Base-by-base conservation (phyloP, 2,113 vertebrate species). In the Sceloporus undulatus region DNA sequence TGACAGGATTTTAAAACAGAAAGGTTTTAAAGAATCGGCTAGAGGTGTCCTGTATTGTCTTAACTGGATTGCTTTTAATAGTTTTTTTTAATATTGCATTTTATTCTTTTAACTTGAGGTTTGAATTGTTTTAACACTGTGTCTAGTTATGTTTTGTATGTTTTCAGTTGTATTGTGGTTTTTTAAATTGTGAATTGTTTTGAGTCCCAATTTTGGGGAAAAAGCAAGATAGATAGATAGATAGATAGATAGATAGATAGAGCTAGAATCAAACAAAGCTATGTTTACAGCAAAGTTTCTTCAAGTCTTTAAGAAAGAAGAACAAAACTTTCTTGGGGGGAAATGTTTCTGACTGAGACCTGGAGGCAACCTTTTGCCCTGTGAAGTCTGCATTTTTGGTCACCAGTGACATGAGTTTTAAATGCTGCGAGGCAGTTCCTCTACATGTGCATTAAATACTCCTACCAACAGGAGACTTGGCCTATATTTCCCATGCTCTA, bases 401-500 rank as follows among this genome's bases (percentile, higher is more conserved):
- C n/a, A n/a, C 79, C 27, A 65, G 18, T 66, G 56, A 74, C 70
- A 87, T 6, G 2, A 59, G 25, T 52, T 82, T 75, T 42, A 81
- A 74, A 29, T 4, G 74, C 81, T 1, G 88, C 87, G 79, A 92
- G 52, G 80, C 73, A 84, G 83, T 0, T 0, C 42, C 86, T 82
- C 65, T 87, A 82, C 74, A 88, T 70, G 75, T 13, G n/a, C 86
- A 93, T 95, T 93, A 94, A 95, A 93, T 93, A 93, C 94, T 87
- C 54, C 85, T 93, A 87, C 86, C 93, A 89, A 92, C 88, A 85
- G 91, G 94, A 90, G 88, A 88, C 80, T 86, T 91, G 84, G 80
- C 89, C 88, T 89, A 87, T 42, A 93, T 95, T 88, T 90, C 93
- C 91, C 90, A 90, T 84, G 88, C 91, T 96, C 90, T 90, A 93